Percentiles rank a stretch among this genome's conserved stretches.
phyloP scores from a whole-genome alignment of 2,888 invertebrate genomes.

The Pedicia rivosa region DNA sequence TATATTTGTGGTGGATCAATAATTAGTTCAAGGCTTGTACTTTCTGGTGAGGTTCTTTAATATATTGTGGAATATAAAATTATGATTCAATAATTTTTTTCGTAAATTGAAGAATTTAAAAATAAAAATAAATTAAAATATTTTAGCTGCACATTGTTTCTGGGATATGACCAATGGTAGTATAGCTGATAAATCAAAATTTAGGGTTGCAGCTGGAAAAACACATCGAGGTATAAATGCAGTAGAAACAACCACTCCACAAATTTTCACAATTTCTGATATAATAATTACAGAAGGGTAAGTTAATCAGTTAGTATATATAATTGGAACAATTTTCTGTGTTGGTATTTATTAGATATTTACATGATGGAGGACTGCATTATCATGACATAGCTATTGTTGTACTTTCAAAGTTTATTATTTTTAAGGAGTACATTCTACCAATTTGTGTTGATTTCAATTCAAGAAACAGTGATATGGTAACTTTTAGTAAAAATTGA shows the following conservation, averaged over 20 bases:
- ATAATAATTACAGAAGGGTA: conserved; percentile 7
- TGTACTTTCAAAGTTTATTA: conserved; percentile 1
- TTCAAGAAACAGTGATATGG: not conserved
- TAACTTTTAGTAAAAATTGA: no score
- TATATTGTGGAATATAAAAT: no score
- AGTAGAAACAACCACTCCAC: conserved; percentile 9
- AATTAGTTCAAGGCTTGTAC: conserved; percentile 8
- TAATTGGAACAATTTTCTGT: no score
- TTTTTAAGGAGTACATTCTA: not conserved
- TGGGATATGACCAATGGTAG: conserved; percentile 4
- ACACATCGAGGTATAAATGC: conserved; percentile 7
- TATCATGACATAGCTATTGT: not conserved
- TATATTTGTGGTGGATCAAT: conserved; percentile 10
- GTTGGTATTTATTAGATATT: not conserved
- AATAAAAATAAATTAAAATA: not conserved
- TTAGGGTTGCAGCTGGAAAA: conserved; percentile 10
- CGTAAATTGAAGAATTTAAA: no score
- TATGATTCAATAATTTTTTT: no score
- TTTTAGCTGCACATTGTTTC: conserved; percentile 12
- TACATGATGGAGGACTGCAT: not conserved
- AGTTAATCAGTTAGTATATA: no score
- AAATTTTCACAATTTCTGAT: conserved; percentile 11
- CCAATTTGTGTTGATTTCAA: conserved; percentile 2
- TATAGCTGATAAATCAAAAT: not conserved
- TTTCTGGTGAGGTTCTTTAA: conserved; percentile 6